Conservation (phyloP, 2,888 invertebrate genomes). For the Bombylius major region DNA sequence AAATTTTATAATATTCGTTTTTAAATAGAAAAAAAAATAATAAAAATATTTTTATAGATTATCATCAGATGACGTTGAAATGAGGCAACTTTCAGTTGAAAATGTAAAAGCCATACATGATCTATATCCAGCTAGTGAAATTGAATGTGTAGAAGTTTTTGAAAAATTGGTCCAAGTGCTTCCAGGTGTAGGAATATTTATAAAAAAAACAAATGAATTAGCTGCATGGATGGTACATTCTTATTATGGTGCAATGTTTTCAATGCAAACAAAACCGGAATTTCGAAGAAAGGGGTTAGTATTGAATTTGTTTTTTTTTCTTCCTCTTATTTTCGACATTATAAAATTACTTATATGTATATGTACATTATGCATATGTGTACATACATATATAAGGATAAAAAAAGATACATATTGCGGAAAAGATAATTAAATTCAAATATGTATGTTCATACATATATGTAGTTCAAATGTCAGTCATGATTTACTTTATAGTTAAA, state of each 20-base stretch:
- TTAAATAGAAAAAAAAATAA: not conserved
- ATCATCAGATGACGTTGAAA: conserved; percentile 54
- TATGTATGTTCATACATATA: no score
- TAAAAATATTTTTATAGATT: conserved; percentile 18
- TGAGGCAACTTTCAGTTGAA: conserved; percentile 61
- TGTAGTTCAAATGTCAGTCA: no score
- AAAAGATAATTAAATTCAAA: not conserved
- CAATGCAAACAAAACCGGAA: conserved; percentile 75
- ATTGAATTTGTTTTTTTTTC: not conserved
- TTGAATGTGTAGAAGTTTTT: conserved; percentile 74
- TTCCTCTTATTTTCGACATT: no score
- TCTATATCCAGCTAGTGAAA: conserved; percentile 76
- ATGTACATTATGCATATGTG: no score
- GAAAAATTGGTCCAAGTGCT: conserved; percentile 63
- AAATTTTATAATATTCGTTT: not conserved
- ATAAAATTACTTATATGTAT: no score
- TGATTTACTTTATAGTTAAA: no score
- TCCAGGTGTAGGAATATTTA: conserved; percentile 72
- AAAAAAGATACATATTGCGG: not conserved
- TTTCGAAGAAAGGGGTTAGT: conserved; percentile 53
- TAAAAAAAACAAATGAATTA: conserved; percentile 48
- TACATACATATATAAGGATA: no score
- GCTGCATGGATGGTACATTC: conserved; percentile 89
- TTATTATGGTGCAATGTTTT: conserved; percentile 85
- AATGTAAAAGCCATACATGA: conserved; percentile 75